These are phyloP conservation scores for Phrixothrix hirtus DNA, from an alignment of 2,888 invertebrate genomes.

Conservation along the genomic window DNA sequence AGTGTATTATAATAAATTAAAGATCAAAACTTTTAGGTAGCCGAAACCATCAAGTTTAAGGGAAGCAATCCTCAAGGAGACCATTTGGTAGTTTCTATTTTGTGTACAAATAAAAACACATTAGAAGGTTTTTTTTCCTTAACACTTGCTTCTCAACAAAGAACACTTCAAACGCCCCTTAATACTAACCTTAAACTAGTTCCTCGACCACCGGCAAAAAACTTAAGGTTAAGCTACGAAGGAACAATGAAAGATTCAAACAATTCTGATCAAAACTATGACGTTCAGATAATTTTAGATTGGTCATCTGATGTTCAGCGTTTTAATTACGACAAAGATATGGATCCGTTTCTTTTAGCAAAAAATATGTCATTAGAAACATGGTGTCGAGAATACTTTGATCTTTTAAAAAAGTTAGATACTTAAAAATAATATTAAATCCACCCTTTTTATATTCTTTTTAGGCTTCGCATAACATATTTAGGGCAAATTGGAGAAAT, in stretches of 20 bases:
- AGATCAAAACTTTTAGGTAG: slow-evolving; percentile 59
- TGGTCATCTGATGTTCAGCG: slow-evolving; percentile 65
- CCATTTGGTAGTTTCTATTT: slow-evolving; percentile 64
- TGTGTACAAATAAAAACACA: slow-evolving; percentile 61
- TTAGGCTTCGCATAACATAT: slow-evolving; percentile 72
- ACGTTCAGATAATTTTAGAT: slow-evolving; percentile 62
- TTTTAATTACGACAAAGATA: slow-evolving; percentile 71
- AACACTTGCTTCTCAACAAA: slow-evolving; percentile 50
- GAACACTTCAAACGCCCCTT: neutral
- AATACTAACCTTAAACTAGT: neutral
- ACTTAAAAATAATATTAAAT: too few relatives aligned
- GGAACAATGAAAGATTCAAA: slow-evolving; percentile 66
- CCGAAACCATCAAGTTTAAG: slow-evolving; percentile 70
- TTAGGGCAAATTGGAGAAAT: slow-evolving; percentile 75
- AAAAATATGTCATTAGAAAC: slow-evolving; percentile 68
- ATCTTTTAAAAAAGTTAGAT: slow-evolving; percentile 63
- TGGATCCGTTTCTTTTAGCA: slow-evolving; percentile 64
- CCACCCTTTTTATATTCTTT: slow-evolving; percentile 22
- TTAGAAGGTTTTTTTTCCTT: slow-evolving; percentile 67
- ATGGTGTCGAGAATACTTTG: slow-evolving; percentile 70
- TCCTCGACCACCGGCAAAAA: slow-evolving; percentile 40
- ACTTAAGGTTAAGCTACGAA: slow-evolving; percentile 67
- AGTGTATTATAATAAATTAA: too few relatives aligned
- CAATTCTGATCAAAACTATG: slow-evolving; percentile 51
- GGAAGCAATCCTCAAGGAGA: slow-evolving; percentile 64